A percentile compares a stretch with the other conserved stretches of the same genome.
Evolutionary conservation across 2,113 vertebrate genomes (phyloP).

Genomic region (Channa argus): DNA sequence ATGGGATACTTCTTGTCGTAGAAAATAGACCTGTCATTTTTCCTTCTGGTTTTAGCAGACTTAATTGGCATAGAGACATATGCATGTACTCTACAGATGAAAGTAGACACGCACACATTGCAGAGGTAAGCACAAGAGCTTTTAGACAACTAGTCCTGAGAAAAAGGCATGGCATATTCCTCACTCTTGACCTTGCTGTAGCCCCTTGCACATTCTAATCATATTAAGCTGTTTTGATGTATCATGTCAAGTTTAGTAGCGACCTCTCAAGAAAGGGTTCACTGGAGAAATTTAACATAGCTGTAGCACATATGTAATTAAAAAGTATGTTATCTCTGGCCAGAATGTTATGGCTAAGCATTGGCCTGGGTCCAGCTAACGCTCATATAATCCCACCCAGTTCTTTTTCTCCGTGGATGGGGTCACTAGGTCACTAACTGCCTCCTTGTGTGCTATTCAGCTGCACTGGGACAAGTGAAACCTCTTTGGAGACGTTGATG

Average conservation of each 20-base stretch:
- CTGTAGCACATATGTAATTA: constrained; percentile 86
- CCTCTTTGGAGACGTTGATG: constrained; percentile 61
- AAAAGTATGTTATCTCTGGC: constrained; percentile 89
- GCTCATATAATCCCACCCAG: constrained; percentile 88
- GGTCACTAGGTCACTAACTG: constrained; percentile 89
- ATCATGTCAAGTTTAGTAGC: constrained; percentile 77
- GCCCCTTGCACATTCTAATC: constrained; percentile 70
- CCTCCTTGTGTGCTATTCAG: constrained; percentile 85
- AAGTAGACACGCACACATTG: neutral
- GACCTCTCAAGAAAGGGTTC: constrained; percentile 79
- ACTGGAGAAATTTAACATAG: constrained; percentile 82
- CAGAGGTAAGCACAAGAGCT: constrained; percentile 9
- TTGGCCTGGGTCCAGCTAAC: constrained; percentile 83
- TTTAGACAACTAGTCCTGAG: constrained; percentile 43
- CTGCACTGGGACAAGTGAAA: constrained; percentile 78
- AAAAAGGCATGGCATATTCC: constrained; percentile 51
- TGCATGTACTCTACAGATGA: no score
- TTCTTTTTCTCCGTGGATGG: constrained; percentile 81
- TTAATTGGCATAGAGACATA: no score
- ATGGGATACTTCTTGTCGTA: no score
- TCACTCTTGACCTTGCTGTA: constrained; percentile 55
- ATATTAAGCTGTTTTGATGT: constrained; percentile 80
- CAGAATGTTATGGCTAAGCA: constrained; percentile 86
- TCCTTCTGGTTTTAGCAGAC: no score
- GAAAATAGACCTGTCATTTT: no score